A percentile compares a stretch with the other conserved stretches of the same genome.
These are phyloP conservation scores for Rhimphoctona megacephalus DNA, from an alignment of 2,888 invertebrate species.

Conservation along the genomic window DNA sequence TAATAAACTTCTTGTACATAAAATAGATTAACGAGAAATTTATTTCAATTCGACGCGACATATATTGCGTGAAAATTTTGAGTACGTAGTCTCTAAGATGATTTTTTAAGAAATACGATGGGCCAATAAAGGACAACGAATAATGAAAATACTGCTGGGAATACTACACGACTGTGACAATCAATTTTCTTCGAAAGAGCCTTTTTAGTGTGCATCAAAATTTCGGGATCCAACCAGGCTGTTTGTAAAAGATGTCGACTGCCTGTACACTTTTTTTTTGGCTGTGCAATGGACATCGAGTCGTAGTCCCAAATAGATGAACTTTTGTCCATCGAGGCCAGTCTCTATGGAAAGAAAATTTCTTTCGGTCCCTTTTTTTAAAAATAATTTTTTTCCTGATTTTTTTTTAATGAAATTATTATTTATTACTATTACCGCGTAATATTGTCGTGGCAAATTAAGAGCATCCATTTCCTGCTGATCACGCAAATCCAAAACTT, in stretches of 20 bases:
- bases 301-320: conserved; percentile 85
- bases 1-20: conserved; percentile 66
- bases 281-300: conserved; percentile 72
- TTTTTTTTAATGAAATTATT: neutral
- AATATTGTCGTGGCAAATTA: conserved; percentile 74
- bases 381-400: neutral
- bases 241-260: conserved; percentile 81
- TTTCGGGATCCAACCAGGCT: conserved; percentile 82
- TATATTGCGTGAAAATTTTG: neutral
- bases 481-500: conserved; percentile 92
- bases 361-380: neutral
- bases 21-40: conserved; percentile 35
- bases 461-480: conserved; percentile 85
- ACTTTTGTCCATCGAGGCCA: conserved; percentile 89
- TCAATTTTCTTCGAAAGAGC: conserved; percentile 93
- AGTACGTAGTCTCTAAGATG: neutral
- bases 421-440: conserved; percentile 73
- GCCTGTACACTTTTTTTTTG: conserved; percentile 76
- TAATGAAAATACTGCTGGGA: conserved; percentile 91
- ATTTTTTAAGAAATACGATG: conserved; percentile 88
- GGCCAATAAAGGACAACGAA: conserved; percentile 93
- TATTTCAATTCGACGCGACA: neutral
- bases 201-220: conserved; percentile 85
- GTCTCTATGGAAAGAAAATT: conserved; percentile 85
- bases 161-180: conserved; percentile 90